A percentile compares a stretch with the other conserved stretches of the same genome.
phyloP scores from a whole-genome alignment of 2,797 vertebrate species.

The Gymnoscopelus braueri region DNA sequence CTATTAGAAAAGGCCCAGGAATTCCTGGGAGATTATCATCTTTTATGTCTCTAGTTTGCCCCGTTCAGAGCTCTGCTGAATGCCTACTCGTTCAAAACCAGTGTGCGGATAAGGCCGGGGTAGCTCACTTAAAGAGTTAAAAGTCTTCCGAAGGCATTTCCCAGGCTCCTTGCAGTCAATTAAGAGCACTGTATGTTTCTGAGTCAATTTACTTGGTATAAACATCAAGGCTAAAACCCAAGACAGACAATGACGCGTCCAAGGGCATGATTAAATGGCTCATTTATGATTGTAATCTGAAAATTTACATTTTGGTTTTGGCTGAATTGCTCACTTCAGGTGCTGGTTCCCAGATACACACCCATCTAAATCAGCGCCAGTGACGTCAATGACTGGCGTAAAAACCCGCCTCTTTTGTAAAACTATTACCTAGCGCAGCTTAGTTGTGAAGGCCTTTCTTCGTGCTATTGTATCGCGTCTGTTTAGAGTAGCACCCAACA shows the following conservation, averaged over 20 bases:
- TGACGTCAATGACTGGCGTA: constrained; percentile 7
- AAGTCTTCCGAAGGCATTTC: constrained; percentile 25
- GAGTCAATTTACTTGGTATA: constrained; percentile 14
- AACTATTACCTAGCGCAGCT: constrained; percentile 14
- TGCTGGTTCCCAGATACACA: constrained; percentile 7
- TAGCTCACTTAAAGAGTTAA: background rate
- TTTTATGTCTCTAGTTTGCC: constrained; percentile 70
- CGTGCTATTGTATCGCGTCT: constrained; percentile 19
- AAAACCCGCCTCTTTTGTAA: constrained; percentile 22
- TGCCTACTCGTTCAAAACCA: background rate
- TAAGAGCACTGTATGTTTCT: constrained; percentile 16
- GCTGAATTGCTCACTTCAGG: constrained; percentile 31
- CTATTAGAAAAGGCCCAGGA: constrained; percentile 73
- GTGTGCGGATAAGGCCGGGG: background rate
- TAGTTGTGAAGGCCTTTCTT: constrained; percentile 27
- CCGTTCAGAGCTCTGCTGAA: constrained; percentile 26
- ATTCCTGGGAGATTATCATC: constrained; percentile 82
- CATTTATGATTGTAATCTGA: constrained; percentile 28
- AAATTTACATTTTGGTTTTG: constrained; percentile 25
- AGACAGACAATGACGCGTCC: constrained; percentile 19
- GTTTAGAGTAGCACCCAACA: constrained; percentile 18
- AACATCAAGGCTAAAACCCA: constrained; percentile 14
- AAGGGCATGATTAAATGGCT: constrained; percentile 14
- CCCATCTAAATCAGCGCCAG: constrained; percentile 10
- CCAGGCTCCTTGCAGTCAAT: constrained; percentile 40